phyloP scores from a whole-genome alignment of 1,140 invertebrate genomes.

The Diorhabda elongata region DNA sequence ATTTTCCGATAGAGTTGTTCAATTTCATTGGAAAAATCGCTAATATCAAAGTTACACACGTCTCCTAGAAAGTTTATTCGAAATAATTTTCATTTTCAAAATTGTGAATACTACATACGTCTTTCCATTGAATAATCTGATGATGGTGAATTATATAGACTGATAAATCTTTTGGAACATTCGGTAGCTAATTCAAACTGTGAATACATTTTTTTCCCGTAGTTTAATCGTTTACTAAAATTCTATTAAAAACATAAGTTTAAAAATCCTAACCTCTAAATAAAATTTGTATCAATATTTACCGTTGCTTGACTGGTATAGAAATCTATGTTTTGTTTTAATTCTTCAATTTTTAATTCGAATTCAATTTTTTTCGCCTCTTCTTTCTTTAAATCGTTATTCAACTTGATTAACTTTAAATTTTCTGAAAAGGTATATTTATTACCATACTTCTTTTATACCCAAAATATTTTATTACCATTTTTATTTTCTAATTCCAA shows the following conservation, averaged over 20 bases:
- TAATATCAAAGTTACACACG: too few relatives aligned
- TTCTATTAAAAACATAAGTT: background rate
- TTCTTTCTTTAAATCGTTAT: conserved; percentile 2
- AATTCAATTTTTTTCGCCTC: conserved; percentile 1
- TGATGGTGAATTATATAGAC: too few relatives aligned
- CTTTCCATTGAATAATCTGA: too few relatives aligned
- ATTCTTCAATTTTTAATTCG: conserved; percentile 4
- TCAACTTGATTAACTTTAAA: background rate
- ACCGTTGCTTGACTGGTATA: background rate
- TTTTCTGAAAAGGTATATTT: background rate
- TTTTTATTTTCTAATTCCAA: background rate
- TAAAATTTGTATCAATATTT: background rate
- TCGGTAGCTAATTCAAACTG: conserved; percentile 5
- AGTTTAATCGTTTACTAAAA: background rate
- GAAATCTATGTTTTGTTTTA: background rate
- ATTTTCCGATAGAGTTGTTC: background rate
- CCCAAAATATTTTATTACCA: background rate
- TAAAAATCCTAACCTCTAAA: background rate
- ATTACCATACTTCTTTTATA: background rate
- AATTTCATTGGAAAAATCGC: conserved; percentile 3
- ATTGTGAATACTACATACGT: too few relatives aligned
- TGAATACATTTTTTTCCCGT: background rate
- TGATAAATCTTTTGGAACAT: background rate
- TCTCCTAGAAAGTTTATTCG: too few relatives aligned
- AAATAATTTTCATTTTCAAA: too few relatives aligned